These are phyloP conservation scores for Maniola jurtina DNA, from an alignment of 1,140 invertebrate genomes.

Conservation along the genomic window DNA sequence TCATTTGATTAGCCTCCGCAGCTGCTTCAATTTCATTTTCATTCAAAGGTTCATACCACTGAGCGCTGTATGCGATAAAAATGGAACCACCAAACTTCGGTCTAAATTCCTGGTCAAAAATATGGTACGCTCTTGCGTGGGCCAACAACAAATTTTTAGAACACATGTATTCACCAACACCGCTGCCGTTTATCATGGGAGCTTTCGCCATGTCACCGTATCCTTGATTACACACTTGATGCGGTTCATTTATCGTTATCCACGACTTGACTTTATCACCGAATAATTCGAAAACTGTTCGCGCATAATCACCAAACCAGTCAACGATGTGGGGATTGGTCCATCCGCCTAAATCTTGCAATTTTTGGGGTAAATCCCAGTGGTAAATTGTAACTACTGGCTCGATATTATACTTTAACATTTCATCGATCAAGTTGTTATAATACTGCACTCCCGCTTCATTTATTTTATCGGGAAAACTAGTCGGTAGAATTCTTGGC, in stretches of 20 bases:
- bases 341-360: constrained; percentile 83
- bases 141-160: constrained; percentile 49
- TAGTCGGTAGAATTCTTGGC: constrained; percentile 82
- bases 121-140: constrained; percentile 74
- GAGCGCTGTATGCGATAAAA: constrained; percentile 75
- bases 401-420: constrained; percentile 75
- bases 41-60: constrained; percentile 71
- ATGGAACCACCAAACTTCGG: constrained; percentile 61
- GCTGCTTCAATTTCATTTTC: constrained; percentile 71
- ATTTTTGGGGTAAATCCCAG: constrained; percentile 82
- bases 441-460: constrained; percentile 81
- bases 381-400: constrained; percentile 83
- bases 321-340: constrained; percentile 81
- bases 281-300: constrained; percentile 78
- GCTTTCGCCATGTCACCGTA: constrained; percentile 77
- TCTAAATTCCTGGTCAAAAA: constrained; percentile 76
- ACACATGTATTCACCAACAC: constrained; percentile 76
- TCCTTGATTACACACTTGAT: constrained; percentile 78
- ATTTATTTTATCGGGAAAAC: constrained; percentile 79
- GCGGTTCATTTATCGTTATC: constrained; percentile 86
- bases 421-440: constrained; percentile 80
- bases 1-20: constrained; percentile 68
- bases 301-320: constrained; percentile 81
- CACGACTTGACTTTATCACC: constrained; percentile 83
- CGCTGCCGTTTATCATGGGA: constrained; percentile 69